Conservation (phyloP, 2,888 invertebrate species). For the Boloria selene region DNA sequence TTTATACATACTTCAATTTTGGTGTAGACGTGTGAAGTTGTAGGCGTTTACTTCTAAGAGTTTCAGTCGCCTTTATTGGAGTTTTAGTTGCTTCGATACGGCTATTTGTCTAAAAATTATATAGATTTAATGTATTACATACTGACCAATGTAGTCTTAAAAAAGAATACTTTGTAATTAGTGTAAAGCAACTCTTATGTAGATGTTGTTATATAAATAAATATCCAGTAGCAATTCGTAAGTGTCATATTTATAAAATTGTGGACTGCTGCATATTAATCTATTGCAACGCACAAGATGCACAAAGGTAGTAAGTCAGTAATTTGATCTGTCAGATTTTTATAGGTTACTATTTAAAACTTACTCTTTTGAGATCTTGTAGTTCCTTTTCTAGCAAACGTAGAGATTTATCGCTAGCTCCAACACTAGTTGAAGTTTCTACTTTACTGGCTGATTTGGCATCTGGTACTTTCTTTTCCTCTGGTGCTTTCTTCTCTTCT, state of each 20-base stretch:
- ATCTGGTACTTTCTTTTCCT: slow-evolving; percentile 46
- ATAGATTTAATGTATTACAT: not conserved
- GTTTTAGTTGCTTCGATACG: slow-evolving; percentile 56
- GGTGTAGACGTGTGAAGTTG: slow-evolving; percentile 70
- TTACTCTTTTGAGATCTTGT: slow-evolving; percentile 81
- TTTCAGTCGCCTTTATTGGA: slow-evolving; percentile 53
- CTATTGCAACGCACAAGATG: no score
- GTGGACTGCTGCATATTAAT: no score
- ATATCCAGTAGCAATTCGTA: no score
- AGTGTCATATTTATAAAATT: no score
- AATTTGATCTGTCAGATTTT: no score
- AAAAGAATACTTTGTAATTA: not conserved
- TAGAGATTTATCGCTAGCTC: slow-evolving; percentile 70
- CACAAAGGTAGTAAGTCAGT: no score
- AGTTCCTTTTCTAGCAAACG: slow-evolving; percentile 82
- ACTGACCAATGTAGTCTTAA: no score
- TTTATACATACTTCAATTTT: slow-evolving; percentile 57
- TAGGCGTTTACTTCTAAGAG: slow-evolving; percentile 53
- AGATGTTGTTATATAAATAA: no score
- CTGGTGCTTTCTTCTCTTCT: slow-evolving; percentile 36
- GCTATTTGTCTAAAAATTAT: slow-evolving; percentile 61
- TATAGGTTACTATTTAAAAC: not conserved
- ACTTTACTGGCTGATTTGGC: slow-evolving; percentile 50
- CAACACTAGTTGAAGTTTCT: slow-evolving; percentile 53
- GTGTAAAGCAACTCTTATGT: not conserved